Percentiles rank a stretch among this genome's conserved stretches.
Evolutionary conservation across 1,140 invertebrate genomes (phyloP).

Genomic region (Eriocheir sinensis): DNA sequence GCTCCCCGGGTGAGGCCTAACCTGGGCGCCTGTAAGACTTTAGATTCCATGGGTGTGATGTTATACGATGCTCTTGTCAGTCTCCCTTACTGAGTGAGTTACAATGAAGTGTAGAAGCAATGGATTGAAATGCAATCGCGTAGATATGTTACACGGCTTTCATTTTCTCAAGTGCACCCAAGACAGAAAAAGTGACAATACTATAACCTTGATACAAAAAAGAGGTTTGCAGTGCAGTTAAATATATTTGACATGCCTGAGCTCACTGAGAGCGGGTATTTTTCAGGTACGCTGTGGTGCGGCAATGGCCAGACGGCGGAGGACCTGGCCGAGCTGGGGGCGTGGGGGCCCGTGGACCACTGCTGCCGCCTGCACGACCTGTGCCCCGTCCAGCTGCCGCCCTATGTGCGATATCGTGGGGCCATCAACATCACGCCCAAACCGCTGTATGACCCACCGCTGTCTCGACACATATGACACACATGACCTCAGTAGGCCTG

Average conservation of each 20-base stretch:
- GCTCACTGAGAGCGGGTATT: neutral
- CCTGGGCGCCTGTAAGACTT: neutral
- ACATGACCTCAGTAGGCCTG: no score
- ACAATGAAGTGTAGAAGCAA: neutral
- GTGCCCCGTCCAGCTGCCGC: slow-evolving; percentile 43
- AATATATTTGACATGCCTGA: neutral
- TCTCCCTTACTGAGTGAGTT: neutral
- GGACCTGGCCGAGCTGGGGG: slow-evolving; percentile 67
- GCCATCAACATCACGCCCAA: neutral
- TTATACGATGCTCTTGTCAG: neutral
- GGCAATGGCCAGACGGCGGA: slow-evolving; percentile 69
- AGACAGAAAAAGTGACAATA: no score
- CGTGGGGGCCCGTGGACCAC: neutral
- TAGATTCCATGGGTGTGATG: neutral
- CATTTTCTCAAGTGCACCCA: neutral
- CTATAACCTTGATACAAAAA: neutral
- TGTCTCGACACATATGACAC: no score
- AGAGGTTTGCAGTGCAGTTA: neutral
- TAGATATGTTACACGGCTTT: neutral
- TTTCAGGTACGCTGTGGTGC: slow-evolving; percentile 49
- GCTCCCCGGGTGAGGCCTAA: neutral
- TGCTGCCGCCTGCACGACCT: slow-evolving; percentile 70
- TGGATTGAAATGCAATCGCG: neutral
- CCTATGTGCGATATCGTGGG: neutral
- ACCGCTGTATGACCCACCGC: neutral